phyloP scores from a whole-genome alignment of 2,113 vertebrate genomes.

The Carassius gibelio region DNA sequence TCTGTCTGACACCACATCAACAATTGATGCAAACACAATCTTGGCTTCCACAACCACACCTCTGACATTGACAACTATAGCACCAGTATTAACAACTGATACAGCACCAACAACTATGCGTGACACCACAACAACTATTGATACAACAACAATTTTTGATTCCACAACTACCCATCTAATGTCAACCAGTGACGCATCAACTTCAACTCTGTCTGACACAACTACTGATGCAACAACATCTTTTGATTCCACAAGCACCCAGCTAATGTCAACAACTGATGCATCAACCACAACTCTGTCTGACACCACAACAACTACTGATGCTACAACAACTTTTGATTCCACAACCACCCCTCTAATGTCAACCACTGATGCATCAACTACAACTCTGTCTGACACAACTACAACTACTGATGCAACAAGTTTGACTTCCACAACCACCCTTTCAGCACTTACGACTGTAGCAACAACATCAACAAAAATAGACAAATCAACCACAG shows the following conservation, averaged over 20 bases:
- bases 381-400: not conserved
- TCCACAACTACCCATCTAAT: too few relatives aligned
- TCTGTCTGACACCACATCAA: too few relatives aligned
- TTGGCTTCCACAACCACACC: too few relatives aligned
- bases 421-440: too few relatives aligned
- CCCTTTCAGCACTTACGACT: too few relatives aligned
- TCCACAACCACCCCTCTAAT: not conserved
- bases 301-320: not conserved
- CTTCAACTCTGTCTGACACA: not conserved
- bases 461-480: rapidly evolving
- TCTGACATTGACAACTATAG: too few relatives aligned
- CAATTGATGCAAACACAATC: too few relatives aligned
- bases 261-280: not conserved
- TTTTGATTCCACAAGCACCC: not conserved
- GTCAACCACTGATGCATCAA: not conserved
- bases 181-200: not conserved
- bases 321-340: not conserved
- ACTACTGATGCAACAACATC: not conserved
- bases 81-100: too few relatives aligned
- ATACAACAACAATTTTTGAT: too few relatives aligned
- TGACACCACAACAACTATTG: too few relatives aligned
- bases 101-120: too few relatives aligned
- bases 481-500: too few relatives aligned
- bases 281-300: not conserved
- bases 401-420: not conserved